These are phyloP conservation scores for Strigamia maritima DNA, from an alignment of 2,888 invertebrate genomes.

Conservation along the genomic window DNA sequence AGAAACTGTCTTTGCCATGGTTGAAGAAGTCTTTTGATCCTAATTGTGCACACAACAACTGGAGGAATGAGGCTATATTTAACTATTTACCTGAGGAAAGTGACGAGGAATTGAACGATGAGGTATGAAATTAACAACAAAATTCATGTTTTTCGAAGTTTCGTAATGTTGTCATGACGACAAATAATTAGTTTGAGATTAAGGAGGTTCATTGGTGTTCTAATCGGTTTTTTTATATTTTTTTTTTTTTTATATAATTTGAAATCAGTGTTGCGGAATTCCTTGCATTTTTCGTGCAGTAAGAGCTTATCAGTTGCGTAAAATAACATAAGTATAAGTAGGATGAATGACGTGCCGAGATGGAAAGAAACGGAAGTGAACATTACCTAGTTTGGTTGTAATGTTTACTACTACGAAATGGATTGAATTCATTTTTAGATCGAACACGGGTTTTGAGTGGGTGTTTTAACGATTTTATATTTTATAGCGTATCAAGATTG, in stretches of 20 bases:
- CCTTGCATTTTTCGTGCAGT: background rate
- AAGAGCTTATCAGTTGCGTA: conserved; percentile 1
- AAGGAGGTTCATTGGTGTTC: too few relatives aligned
- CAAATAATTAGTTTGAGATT: too few relatives aligned
- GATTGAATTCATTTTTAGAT: background rate
- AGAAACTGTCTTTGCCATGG: conserved; percentile 87
- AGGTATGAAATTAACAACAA: background rate
- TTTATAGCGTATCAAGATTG: background rate
- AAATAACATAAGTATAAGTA: conserved; percentile 8
- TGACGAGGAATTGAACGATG: background rate
- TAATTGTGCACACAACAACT: background rate
- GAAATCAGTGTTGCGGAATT: background rate
- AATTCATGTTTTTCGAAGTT: too few relatives aligned
- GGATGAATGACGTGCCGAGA: background rate
- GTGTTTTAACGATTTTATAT: background rate
- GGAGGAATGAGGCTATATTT: background rate
- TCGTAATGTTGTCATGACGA: too few relatives aligned
- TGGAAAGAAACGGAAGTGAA: background rate
- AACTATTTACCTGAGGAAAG: conserved; percentile 1
- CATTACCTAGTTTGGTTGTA: background rate
- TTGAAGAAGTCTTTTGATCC: background rate
- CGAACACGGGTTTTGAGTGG: background rate
- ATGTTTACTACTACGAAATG: background rate
- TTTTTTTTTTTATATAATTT: background rate
- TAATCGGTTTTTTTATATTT: background rate